These are phyloP conservation scores for Onychomys torridus DNA, from an alignment of 2,797 vertebrate genomes.

Conservation along the genomic window DNA sequence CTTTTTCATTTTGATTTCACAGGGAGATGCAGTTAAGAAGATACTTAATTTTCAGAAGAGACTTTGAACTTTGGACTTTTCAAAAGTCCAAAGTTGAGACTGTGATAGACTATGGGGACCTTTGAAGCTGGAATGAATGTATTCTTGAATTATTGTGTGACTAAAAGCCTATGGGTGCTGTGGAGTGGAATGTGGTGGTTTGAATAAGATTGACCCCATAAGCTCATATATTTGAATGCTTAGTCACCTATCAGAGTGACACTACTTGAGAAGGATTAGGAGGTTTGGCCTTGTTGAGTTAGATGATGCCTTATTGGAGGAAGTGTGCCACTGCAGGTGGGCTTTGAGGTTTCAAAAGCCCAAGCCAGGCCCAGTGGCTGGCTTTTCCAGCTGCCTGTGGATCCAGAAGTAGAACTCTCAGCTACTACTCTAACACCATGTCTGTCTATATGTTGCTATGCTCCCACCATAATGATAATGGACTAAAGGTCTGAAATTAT, in stretches of 20 bases:
- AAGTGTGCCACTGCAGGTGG: neutral
- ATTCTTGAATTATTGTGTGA: neutral
- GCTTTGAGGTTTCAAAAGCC: neutral
- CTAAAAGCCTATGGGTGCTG: neutral
- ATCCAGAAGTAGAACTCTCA: neutral
- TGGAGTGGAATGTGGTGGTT: neutral
- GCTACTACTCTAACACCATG: neutral
- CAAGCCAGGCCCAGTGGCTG: neutral
- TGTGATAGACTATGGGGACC: neutral
- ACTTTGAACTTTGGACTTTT: neutral
- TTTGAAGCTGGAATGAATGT: neutral
- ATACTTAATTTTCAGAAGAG: neutral
- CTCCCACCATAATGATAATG: neutral
- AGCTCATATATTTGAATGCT: neutral
- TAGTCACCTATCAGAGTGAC: neutral
- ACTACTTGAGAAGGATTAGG: neutral
- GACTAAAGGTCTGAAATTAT: neutral
- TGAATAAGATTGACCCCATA: neutral
- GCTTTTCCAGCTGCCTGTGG: neutral
- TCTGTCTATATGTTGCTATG: neutral
- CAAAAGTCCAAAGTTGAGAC: neutral
- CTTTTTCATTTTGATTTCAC: neutral
- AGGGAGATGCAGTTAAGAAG: neutral
- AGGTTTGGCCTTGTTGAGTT: neutral
- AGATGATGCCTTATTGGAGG: neutral